phyloP scores from a whole-genome alignment of 2,888 invertebrate genomes.

The Dolomedes plantarius region DNA sequence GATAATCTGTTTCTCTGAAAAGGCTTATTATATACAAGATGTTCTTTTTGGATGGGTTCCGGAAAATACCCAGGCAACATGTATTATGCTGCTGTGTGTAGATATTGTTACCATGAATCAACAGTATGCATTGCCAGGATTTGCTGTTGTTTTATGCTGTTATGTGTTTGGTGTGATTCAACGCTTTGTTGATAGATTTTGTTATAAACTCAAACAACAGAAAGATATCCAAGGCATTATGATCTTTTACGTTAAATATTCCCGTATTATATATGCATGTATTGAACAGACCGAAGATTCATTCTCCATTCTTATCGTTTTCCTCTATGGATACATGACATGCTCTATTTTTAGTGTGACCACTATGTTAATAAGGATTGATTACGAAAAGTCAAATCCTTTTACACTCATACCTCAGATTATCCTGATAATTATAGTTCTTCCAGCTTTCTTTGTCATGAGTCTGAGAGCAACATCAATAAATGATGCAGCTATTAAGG shows the following conservation, averaged over 20 bases:
- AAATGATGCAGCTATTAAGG: conserved; percentile 23
- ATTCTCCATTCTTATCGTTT: conserved; percentile 24
- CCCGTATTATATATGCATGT: conserved; percentile 21
- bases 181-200: conserved; percentile 33
- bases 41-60: conserved; percentile 47
- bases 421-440: neutral
- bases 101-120: conserved; percentile 29
- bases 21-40: neutral
- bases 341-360: conserved; percentile 43
- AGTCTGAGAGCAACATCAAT: conserved; percentile 35
- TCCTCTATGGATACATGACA: conserved; percentile 44
- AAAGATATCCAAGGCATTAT: neutral
- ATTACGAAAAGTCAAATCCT: neutral
- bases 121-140: conserved; percentile 41
- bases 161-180: conserved; percentile 33
- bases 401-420: neutral
- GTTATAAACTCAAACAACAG: conserved; percentile 5
- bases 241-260: neutral
- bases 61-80: neutral
- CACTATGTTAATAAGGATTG: conserved; percentile 31
- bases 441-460: conserved; percentile 26
- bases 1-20: neutral
- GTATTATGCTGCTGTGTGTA: neutral
- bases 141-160: conserved; percentile 37
- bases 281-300: conserved; percentile 23